A percentile compares a stretch with the other conserved stretches of the same genome.
Conservation (phyloP, 2,797 vertebrate species). For the Picus viridis region DNA sequence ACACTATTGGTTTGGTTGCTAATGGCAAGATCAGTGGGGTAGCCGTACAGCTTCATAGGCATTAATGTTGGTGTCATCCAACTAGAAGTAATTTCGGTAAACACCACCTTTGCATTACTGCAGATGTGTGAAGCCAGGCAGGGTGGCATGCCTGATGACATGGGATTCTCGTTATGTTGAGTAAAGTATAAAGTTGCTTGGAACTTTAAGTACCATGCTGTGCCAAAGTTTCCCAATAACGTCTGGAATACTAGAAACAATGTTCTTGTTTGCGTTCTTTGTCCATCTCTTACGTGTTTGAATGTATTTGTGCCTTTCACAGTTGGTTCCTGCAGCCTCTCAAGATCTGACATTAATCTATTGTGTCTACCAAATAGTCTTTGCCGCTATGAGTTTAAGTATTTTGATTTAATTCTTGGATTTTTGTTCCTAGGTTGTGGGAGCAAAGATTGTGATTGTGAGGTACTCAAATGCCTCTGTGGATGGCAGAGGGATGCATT, state of each 20-base stretch:
- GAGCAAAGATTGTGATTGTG: background rate
- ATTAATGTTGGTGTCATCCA: rapidly evolving
- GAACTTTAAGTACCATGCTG: background rate
- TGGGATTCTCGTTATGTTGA: background rate
- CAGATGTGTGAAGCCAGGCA: background rate
- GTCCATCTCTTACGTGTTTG: background rate
- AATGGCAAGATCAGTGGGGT: background rate
- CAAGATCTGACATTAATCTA: background rate
- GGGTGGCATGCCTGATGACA: rapidly evolving
- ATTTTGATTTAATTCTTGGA: background rate
- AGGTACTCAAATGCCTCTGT: background rate
- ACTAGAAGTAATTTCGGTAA: background rate
- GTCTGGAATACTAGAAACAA: background rate
- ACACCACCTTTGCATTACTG: background rate
- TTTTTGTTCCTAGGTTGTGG: background rate
- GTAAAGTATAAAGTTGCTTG: background rate
- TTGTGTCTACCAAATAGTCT: background rate
- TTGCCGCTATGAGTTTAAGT: background rate
- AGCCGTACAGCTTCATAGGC: background rate
- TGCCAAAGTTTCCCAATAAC: rapidly evolving
- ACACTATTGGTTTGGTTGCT: background rate
- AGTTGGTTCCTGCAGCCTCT: background rate
- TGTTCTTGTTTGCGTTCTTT: background rate
- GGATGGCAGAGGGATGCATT: background rate
- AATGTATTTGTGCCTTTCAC: rapidly evolving